phyloP scores from a whole-genome alignment of 2,113 vertebrate genomes.

The Scomber japonicus region DNA sequence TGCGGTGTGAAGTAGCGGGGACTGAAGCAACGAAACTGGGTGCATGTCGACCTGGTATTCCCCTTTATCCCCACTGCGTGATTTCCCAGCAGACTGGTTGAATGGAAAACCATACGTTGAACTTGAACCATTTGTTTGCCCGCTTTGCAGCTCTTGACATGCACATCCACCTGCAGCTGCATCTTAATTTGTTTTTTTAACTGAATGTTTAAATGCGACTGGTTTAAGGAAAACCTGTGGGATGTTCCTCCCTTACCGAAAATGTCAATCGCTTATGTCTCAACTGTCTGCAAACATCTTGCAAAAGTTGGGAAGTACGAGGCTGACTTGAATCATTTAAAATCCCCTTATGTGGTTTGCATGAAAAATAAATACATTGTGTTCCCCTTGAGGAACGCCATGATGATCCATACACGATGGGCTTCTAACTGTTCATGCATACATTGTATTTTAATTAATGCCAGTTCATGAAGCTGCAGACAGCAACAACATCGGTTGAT shows the following conservation, averaged over 20 bases:
- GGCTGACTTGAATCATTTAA: too few relatives aligned
- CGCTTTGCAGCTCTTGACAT: background rate
- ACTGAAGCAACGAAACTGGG: slow-evolving; percentile 44
- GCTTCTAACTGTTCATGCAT: background rate
- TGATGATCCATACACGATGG: background rate
- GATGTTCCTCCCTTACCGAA: background rate
- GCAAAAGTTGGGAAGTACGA: background rate
- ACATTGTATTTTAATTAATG: background rate
- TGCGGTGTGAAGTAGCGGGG: slow-evolving; percentile 5
- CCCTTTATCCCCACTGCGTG: slow-evolving; percentile 63
- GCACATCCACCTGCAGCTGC: background rate
- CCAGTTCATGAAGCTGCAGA: background rate
- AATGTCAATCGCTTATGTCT: background rate
- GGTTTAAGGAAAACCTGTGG: background rate
- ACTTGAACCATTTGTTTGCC: slow-evolving; percentile 33
- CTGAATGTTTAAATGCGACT: background rate
- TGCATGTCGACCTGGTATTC: slow-evolving; percentile 58
- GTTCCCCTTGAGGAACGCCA: too few relatives aligned
- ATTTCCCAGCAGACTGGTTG: slow-evolving; percentile 52
- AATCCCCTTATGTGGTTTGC: too few relatives aligned
- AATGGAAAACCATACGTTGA: slow-evolving; percentile 56
- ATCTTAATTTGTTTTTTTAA: too few relatives aligned
- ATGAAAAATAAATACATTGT: too few relatives aligned
- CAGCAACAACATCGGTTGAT: background rate
- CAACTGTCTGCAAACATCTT: background rate